phyloP scores from a whole-genome alignment of 2,797 vertebrate species.

The Sparus aurata region DNA sequence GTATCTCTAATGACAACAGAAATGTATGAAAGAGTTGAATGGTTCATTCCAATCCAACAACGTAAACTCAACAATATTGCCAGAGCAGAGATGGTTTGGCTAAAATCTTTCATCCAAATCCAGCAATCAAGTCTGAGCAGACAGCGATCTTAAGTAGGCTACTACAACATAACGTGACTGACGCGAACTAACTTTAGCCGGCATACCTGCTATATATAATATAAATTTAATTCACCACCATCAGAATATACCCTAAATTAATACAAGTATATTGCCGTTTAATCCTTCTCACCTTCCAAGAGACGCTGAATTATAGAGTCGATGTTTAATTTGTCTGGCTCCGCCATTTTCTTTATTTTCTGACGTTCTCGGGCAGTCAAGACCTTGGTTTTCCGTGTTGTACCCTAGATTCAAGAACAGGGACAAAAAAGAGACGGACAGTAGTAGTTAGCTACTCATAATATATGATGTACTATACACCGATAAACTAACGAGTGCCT shows the following conservation, averaged over 20 bases:
- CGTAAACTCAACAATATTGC: not conserved
- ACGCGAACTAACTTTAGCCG: slow-evolving; percentile 1
- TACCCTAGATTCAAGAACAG: slow-evolving; percentile 55
- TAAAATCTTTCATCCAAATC: slow-evolving; percentile 19
- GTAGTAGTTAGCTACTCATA: not conserved
- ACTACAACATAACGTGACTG: slow-evolving; percentile 13
- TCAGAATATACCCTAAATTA: not conserved
- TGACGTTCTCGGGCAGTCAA: slow-evolving; percentile 80
- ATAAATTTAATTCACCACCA: slow-evolving; percentile 7
- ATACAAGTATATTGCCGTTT: fast-evolving
- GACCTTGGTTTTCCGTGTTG: slow-evolving; percentile 72
- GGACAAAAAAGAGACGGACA: slow-evolving; percentile 12
- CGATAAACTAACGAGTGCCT: not conserved
- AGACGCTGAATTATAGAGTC: slow-evolving; percentile 91
- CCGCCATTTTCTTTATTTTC: slow-evolving; percentile 89
- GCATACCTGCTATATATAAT: slow-evolving; percentile 8
- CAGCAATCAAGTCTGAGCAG: slow-evolving; percentile 8
- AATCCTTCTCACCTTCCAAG: slow-evolving; percentile 84
- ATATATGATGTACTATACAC: not conserved
- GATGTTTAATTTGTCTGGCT: slow-evolving; percentile 92
- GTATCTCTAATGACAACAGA: not conserved
- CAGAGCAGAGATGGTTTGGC: not conserved
- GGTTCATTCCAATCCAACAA: not conserved
- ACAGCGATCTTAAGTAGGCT: slow-evolving; percentile 27
- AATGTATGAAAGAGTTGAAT: not conserved